Conservation (phyloP, 2,888 invertebrate species). For the Coenonympha glycerion region DNA sequence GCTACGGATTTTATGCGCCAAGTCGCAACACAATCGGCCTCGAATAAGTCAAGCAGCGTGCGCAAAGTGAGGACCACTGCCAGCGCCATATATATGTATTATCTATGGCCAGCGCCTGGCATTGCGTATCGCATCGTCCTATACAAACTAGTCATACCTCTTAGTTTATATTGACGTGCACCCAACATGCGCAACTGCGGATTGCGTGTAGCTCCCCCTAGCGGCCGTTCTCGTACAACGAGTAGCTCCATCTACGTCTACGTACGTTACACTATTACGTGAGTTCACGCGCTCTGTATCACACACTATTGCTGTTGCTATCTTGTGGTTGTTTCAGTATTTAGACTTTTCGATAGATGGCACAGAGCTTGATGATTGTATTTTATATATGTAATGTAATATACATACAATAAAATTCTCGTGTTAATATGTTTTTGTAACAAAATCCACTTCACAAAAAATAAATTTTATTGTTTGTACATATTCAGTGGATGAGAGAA, state of each 20-base stretch:
- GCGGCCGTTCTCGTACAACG: conserved; percentile 27
- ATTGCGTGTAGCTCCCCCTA: conserved; percentile 37
- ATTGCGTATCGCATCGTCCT: conserved; percentile 52
- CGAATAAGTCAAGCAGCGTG: conserved; percentile 60
- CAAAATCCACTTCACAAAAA: no score
- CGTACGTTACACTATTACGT: background rate
- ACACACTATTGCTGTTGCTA: background rate
- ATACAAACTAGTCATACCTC: conserved; percentile 49
- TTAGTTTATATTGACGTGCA: conserved; percentile 69
- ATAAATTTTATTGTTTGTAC: no score
- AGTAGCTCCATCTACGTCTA: conserved; percentile 36
- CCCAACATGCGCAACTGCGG: conserved; percentile 52
- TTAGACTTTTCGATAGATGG: no score
- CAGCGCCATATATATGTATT: no score
- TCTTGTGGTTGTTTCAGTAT: background rate
- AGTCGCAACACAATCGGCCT: conserved; percentile 57
- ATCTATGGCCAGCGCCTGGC: no score
- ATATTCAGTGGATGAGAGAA: no score
- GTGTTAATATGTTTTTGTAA: no score
- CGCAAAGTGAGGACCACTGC: conserved; percentile 57
- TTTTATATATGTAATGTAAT: no score
- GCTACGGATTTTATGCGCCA: conserved; percentile 43
- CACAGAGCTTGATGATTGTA: no score
- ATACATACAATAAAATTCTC: no score
- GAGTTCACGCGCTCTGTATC: background rate